phyloP scores from a whole-genome alignment of 2,888 invertebrate genomes.

The Thecocarcelia acutangulata region DNA sequence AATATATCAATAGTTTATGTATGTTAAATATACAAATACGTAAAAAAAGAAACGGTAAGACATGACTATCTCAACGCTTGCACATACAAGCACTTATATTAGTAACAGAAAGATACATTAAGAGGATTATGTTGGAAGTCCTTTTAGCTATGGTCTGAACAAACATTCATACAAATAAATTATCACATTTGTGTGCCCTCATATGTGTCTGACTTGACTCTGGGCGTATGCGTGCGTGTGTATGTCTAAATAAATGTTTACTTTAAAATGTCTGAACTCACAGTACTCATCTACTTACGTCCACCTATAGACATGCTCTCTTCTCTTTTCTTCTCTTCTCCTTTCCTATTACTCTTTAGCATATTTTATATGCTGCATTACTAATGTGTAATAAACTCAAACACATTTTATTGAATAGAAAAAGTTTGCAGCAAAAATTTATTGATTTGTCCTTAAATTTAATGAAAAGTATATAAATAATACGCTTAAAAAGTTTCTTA shows the following conservation, averaged over 20 bases:
- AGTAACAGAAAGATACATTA: slow-evolving; percentile 9
- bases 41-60: not conserved
- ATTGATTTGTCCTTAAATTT: too few relatives aligned
- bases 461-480: too few relatives aligned
- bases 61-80: too few relatives aligned
- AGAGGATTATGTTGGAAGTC: slow-evolving; percentile 31
- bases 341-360: too few relatives aligned
- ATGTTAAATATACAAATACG: not conserved
- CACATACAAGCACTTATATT: not conserved
- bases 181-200: not conserved
- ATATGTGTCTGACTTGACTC: too few relatives aligned
- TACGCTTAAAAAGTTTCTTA: too few relatives aligned
- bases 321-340: too few relatives aligned
- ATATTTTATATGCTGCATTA: too few relatives aligned
- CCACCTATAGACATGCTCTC: too few relatives aligned
- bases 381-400: too few relatives aligned
- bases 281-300: not conserved
- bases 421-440: too few relatives aligned
- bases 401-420: too few relatives aligned
- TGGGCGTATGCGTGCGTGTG: not conserved
- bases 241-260: not conserved
- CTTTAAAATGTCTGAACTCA: not conserved
- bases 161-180: not conserved
- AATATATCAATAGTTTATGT: not conserved
- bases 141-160: slow-evolving; percentile 1